Evolutionary conservation across 2,113 vertebrate species (phyloP), one percentile per base, ranked within the genome.

Genomic region (Oostethus manadensis): DNA sequence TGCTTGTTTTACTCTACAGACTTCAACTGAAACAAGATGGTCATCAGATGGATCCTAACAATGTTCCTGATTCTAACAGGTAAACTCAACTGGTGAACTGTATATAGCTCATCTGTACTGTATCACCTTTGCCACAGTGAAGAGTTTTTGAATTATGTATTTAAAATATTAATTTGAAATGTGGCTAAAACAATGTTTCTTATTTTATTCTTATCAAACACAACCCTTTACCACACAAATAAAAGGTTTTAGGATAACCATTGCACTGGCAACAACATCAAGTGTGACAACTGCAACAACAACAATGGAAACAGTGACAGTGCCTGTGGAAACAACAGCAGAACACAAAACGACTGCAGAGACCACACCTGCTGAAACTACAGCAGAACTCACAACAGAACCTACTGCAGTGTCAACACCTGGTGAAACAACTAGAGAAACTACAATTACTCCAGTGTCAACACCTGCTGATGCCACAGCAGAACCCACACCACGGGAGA

Each of bases 61-160:
- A 40, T 7, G n/a, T 40, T 40, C 53, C 35, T 55, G 35, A 54
- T 54, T n/a, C n/a, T 40, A 40, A 38, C 11, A 55, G 53, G 53
- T 55, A 55, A 55, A 35, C 40, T 20, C 11, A 40, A 13, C 38
- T 14, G 13, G 38, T 42, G 2, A 42, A 42, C 38, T 35, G 16
- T 14, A 14, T 50, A 42, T 14, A 42, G 38, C 11, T 42, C 4
- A 4, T 42, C 13, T 42, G 11, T 42, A 14, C 11, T 42, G 38
- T 11, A 38, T 11, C 35, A 38, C 35, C 10, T 38, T 38, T 38
- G 35, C 35, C 35, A 38, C 10, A 38, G 2, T 38, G 35, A 10
- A 38, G 20, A 14, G 18, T 1, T 54, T 54, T 10, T 17, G 22
- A 15, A 23, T 17, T 15, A 22, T 10, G 7, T 33, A 18, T 29